Conservation (phyloP, 2,113 vertebrate genomes). For the Opisthocomus hoazin region DNA sequence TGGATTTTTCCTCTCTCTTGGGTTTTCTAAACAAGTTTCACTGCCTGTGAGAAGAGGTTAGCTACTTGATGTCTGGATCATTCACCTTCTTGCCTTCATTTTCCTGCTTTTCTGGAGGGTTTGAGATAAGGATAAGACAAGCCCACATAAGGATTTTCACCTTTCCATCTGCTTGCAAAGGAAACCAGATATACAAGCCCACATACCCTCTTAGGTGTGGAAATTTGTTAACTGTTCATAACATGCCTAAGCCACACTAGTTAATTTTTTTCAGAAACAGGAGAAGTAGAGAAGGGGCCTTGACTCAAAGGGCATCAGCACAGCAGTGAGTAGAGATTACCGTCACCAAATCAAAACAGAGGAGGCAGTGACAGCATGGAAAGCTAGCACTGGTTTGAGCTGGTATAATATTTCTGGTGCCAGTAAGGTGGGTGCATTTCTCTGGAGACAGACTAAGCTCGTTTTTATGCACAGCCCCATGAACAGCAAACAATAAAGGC, state of each 20-base stretch:
- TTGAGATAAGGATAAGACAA: background rate
- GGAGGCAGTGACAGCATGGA: conserved; percentile 8
- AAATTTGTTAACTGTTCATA: conserved; percentile 39
- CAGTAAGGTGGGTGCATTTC: conserved; percentile 2
- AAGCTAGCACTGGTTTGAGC: conserved; percentile 22
- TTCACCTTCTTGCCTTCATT: background rate
- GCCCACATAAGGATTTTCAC: background rate
- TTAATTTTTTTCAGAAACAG: background rate
- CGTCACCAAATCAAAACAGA: background rate
- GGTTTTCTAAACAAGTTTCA: background rate
- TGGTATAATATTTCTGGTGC: conserved; percentile 47
- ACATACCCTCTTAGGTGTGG: background rate
- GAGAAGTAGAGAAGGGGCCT: background rate
- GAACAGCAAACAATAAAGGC: conserved; percentile 36
- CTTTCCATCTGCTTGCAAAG: conserved; percentile 28
- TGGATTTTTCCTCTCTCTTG: background rate
- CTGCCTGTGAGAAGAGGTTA: background rate
- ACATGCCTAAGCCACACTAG: conserved; percentile 7
- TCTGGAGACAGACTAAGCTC: conserved; percentile 32
- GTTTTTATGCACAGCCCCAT: background rate
- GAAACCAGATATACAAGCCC: background rate
- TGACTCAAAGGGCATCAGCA: conserved; percentile 1
- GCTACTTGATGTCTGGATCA: background rate
- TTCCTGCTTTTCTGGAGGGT: background rate
- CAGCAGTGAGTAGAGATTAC: background rate